Evolutionary conservation across 2,888 invertebrate species (phyloP), one percentile per base, ranked within the genome.

Genomic region (Coecobrya sp.): DNA sequence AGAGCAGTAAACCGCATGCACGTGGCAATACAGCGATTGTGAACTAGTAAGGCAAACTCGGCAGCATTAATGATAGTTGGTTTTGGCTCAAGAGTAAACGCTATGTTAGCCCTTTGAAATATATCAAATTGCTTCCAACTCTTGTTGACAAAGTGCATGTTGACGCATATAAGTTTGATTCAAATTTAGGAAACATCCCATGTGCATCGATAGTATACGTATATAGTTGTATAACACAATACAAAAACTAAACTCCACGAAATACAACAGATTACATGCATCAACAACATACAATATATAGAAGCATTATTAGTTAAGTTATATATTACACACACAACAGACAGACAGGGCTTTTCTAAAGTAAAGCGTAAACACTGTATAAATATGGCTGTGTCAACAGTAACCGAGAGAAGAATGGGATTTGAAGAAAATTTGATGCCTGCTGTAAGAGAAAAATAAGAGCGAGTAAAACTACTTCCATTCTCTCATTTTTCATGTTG

Each of bases 401-500:
- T 0, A 49, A 49, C n/a, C 1, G 30, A 68, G 25, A 65, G 62
- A 70, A 49, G 16, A 76, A 76, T 45, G 49, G 8, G 16, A 76
- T 25, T 30, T 5, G 19, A 49, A 49, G 42, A 70, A 70, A 76
- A 76, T 22, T 45, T 45, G 45, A 45, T 45, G 76, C 49, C 22
- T 11, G 7, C 11, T n/a, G 73, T 25, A 76, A 0, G 25, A 49
- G 49, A 49, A 49, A 76, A 76, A 49, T 76, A 45, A 76, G 45
- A 36, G 19, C 8, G 22, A 45, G 22, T 2, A 22, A n/a, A 22
- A 19, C 49, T 49, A 76, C 45, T 76, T 49, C 49, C 76, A 11
- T 25, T 76, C 76, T 49, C 22, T 76, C 76, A 76, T 76, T 76
- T 76, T 76, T 76, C 76, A 76, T 49, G 22, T 13, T 76, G 76